phyloP scores from a whole-genome alignment of 2,113 vertebrate species.

The Poeciliopsis turrubarensis region DNA sequence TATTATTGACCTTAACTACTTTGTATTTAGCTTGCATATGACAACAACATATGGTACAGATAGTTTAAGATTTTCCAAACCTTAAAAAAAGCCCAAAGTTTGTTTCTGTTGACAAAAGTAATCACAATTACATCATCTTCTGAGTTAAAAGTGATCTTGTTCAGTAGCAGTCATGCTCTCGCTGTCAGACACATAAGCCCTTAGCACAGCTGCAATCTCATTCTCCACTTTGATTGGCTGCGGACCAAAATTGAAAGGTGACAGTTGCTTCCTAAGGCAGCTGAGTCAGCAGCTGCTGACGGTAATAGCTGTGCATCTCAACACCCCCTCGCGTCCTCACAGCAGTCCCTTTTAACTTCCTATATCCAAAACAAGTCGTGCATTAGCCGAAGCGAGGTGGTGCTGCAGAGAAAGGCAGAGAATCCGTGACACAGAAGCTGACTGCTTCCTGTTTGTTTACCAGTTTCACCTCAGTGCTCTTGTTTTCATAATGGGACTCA shows the following conservation, averaged over 20 bases:
- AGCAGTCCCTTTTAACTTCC: conserved; percentile 45
- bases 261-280: conserved; percentile 65
- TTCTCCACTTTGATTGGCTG: conserved; percentile 51
- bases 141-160: conserved; percentile 14
- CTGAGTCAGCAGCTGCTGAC: conserved; percentile 72
- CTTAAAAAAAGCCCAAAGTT: conserved; percentile 1
- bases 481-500: conserved; percentile 2
- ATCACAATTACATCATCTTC: conserved; percentile 14
- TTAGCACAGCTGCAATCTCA: conserved; percentile 20
- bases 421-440: conserved; percentile 15
- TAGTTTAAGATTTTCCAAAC: not conserved
- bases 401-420: not conserved
- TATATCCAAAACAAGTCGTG: conserved; percentile 15
- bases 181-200: conserved; percentile 30
- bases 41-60: too few species aligned
- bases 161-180: conserved; percentile 7
- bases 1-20: too few species aligned
- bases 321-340: conserved; percentile 41
- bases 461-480: conserved; percentile 29
- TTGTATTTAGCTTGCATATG: too few species aligned
- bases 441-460: conserved; percentile 19
- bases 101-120: conserved; percentile 13
- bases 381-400: not conserved
- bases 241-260: conserved; percentile 31
- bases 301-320: conserved; percentile 55